Conservation (phyloP, 2,888 invertebrate species). For the Drosophila siamana region DNA sequence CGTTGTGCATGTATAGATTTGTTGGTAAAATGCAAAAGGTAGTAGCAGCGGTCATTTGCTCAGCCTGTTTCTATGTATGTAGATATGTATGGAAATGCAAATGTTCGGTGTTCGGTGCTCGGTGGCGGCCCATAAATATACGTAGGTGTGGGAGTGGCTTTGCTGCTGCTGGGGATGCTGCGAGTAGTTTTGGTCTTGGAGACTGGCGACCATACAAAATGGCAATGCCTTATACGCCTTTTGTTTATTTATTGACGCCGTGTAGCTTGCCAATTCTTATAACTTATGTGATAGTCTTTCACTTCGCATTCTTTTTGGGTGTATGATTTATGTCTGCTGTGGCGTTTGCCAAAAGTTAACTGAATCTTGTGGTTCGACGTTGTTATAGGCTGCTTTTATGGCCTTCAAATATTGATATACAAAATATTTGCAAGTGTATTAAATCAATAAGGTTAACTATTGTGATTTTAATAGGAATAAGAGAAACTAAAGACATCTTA, state of each 20-base stretch:
- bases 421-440: conserved; percentile 27
- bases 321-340: conserved; percentile 59
- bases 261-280: conserved; percentile 74
- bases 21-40: no score
- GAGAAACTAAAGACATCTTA: no score
- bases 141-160: conserved; percentile 42
- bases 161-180: conserved; percentile 2
- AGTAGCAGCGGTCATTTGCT: conserved; percentile 70
- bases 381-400: conserved; percentile 26
- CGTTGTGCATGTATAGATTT: not conserved
- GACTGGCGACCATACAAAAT: conserved; percentile 55
- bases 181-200: conserved; percentile 72
- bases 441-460: conserved; percentile 1
- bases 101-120: no score
- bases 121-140: conserved; percentile 66
- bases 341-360: conserved; percentile 57
- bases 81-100: conserved; percentile 58
- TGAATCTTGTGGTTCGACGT: conserved; percentile 16
- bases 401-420: conserved; percentile 10
- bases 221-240: conserved; percentile 67
- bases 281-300: conserved; percentile 67
- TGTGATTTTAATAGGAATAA: not conserved
- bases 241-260: conserved; percentile 78
- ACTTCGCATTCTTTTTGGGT: conserved; percentile 5
- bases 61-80: conserved; percentile 58